Evolutionary conservation across 1,140 invertebrate genomes (phyloP).

Genomic region (Acarapis woodi): DNA sequence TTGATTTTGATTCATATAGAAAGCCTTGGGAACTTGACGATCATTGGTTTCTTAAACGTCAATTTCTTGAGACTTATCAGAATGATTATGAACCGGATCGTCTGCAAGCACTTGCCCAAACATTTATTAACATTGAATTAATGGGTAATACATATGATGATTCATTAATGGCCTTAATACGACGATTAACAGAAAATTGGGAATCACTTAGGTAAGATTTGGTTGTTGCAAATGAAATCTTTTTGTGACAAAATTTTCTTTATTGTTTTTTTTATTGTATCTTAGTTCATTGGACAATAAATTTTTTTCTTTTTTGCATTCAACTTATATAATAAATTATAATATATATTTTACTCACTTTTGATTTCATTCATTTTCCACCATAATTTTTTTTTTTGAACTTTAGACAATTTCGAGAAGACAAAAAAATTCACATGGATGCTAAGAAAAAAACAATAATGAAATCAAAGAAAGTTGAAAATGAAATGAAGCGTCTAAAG

Average conservation of each 20-base stretch:
- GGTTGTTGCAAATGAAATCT: neutral
- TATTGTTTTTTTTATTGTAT: neutral
- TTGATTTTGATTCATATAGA: conserved; percentile 11
- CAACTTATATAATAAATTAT: too few relatives aligned
- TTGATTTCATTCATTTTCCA: too few relatives aligned
- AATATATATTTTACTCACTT: too few relatives aligned
- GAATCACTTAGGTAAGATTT: neutral
- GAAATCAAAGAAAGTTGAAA: too few relatives aligned
- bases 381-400: too few relatives aligned
- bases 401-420: too few relatives aligned
- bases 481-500: too few relatives aligned
- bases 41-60: conserved; percentile 42
- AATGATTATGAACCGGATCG: conserved; percentile 33
- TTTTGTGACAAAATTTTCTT: neutral
- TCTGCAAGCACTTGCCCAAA: conserved; percentile 45
- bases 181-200: neutral
- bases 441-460: too few relatives aligned
- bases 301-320: too few relatives aligned
- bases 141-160: conserved; percentile 22
- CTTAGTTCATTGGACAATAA: too few relatives aligned
- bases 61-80: conserved; percentile 40
- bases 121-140: conserved; percentile 50
- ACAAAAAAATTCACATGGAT: too few relatives aligned
- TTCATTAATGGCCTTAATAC: neutral
- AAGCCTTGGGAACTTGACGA: conserved; percentile 36